Evolutionary conservation across 2,797 vertebrate genomes (phyloP), one percentile per base, ranked within the genome.

Genomic region (Xenopus petersii): DNA sequence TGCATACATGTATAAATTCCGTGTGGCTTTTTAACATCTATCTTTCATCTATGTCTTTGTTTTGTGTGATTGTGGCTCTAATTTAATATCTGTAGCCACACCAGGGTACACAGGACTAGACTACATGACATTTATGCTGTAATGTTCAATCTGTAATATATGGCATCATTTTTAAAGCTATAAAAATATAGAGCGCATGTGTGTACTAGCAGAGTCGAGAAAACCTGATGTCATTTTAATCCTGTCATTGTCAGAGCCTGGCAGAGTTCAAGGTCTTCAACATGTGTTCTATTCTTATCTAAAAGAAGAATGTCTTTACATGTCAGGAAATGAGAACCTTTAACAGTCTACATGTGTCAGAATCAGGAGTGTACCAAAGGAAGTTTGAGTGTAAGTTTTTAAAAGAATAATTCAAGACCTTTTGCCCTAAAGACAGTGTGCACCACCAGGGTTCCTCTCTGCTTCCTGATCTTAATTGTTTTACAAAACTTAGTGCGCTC

Each of bases 381-480:
- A 63, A 36, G 63, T 12, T 30, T 0, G 56, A 64, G 24, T 24
- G 56, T 17, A n/a, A 26, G n/a, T 60, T 60, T 47, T 60, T 11
- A 51, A 51, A 51, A 70, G 36, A 64, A 64, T 64, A 64, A 64
- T 17, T 16, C 4, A 33, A 63, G 68, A 60, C 56, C 56, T 70
- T 36, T 60, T 60, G 42, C 13, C 56, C 68, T 48, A 13, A 24
- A 58, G 56, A 24, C 24, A 56, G 36, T 12, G 42, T 21, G 13
- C 55, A 17, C 42, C 59, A 42, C 21, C 49, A 47, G 51, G 54
- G 42, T 13, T 17, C 33, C 64, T 36, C 48, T 62, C 51, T 5
- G 8, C 81, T 86, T 89, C 84, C 84, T 84, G 81, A 21, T 77
- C 77, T 81, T 58, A 30, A 83, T 84, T 85, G 82, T 84, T 86